These are phyloP conservation scores for Erebia aethiops DNA, from an alignment of 2,888 invertebrate species.

Conservation along the genomic window DNA sequence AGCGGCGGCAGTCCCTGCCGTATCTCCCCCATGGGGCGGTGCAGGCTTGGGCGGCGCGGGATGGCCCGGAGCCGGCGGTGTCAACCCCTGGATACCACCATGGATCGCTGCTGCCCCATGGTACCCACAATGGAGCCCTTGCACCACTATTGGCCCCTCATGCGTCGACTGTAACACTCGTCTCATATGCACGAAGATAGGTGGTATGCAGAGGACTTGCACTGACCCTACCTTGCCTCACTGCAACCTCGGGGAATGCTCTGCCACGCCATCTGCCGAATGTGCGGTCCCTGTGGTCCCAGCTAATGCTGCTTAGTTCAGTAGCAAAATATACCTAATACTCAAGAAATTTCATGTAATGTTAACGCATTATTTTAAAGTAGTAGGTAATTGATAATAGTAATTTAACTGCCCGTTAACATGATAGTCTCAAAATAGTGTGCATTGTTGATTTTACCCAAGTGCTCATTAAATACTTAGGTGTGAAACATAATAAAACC, in stretches of 20 bases:
- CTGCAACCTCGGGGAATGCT: constrained; percentile 76
- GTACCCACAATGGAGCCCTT: constrained; percentile 69
- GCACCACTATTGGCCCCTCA: constrained; percentile 59
- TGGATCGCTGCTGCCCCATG: constrained; percentile 70
- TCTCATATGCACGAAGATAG: constrained; percentile 68
- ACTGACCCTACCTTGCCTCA: constrained; percentile 68
- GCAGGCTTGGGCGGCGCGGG: constrained; percentile 35
- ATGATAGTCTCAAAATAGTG: background rate
- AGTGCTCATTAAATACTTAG: background rate
- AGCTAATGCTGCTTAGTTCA: constrained; percentile 36
- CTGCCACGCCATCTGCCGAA: constrained; percentile 67
- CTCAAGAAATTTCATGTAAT: background rate
- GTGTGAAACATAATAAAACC: background rate
- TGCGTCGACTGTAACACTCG: constrained; percentile 69
- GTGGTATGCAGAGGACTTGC: constrained; percentile 64
- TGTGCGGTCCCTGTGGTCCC: constrained; percentile 51
- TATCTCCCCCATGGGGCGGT: constrained; percentile 42
- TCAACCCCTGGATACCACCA: constrained; percentile 70
- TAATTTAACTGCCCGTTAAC: background rate
- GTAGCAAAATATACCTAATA: background rate
- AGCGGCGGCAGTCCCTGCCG: constrained; percentile 59
- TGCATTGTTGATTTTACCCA: background rate
- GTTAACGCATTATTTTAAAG: background rate
- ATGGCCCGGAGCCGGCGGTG: constrained; percentile 48
- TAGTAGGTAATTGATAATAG: too few species aligned